A percentile compares a stretch with the other conserved stretches of the same genome.
Conservation (phyloP, 2,888 invertebrate genomes). For the Lepidochrysops patricia region DNA sequence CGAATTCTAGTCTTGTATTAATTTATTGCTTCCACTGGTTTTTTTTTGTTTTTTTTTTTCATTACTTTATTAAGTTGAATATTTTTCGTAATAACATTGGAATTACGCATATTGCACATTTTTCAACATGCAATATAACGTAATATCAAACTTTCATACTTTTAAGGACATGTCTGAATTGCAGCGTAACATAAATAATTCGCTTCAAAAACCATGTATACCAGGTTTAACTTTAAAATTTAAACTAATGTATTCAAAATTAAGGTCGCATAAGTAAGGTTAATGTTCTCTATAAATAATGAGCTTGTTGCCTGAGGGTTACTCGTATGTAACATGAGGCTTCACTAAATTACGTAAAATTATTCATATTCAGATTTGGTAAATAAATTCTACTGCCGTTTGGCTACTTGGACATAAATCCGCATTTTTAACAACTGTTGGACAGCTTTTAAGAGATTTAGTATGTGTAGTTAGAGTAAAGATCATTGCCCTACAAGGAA, state of each 20-base stretch:
- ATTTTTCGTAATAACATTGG: no score
- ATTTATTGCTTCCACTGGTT: no score
- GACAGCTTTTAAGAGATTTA: slow-evolving; percentile 3
- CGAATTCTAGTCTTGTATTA: background rate
- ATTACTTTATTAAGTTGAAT: no score
- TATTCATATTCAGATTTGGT: background rate
- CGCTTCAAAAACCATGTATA: background rate
- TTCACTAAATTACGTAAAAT: background rate
- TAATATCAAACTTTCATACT: background rate
- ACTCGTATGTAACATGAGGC: background rate
- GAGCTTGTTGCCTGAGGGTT: slow-evolving; percentile 8
- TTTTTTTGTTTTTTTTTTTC: no score
- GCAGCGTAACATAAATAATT: background rate
- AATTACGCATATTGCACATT: background rate
- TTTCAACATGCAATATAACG: background rate
- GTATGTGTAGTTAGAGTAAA: background rate
- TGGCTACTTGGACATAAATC: background rate
- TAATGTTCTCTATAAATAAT: slow-evolving; percentile 9
- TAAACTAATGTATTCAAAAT: slow-evolving; percentile 1
- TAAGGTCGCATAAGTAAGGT: slow-evolving; percentile 10
- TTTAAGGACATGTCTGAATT: background rate
- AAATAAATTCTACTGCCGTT: background rate
- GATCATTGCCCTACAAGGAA: background rate
- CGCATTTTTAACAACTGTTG: background rate
- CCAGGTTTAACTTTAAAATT: background rate